Percentiles rank a stretch among this genome's conserved stretches.
These are phyloP conservation scores for Leptopilina clavipes DNA, from an alignment of 1,140 invertebrate species.

Conservation along the genomic window DNA sequence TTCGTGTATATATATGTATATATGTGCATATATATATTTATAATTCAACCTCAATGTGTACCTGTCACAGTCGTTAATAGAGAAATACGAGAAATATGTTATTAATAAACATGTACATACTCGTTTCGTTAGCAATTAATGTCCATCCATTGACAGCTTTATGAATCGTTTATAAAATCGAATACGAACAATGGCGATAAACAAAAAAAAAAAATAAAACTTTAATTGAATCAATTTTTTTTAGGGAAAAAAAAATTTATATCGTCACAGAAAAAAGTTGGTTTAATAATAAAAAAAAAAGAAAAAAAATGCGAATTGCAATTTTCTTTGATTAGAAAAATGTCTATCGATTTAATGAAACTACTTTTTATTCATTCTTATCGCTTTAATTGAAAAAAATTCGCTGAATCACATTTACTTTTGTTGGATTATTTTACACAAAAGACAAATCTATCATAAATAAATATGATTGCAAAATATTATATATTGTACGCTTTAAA, in stretches of 20 bases:
- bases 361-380: background rate
- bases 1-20: too few species aligned
- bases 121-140: slow-evolving; percentile 31
- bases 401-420: slow-evolving; percentile 6
- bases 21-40: background rate
- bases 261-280: too few species aligned
- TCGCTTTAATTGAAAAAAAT: background rate
- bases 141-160: slow-evolving; percentile 13
- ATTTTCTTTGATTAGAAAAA: too few species aligned
- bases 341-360: background rate
- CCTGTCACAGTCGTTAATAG: slow-evolving; percentile 12
- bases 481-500: background rate
- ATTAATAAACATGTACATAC: slow-evolving; percentile 30
- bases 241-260: too few species aligned
- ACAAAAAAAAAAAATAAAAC: background rate
- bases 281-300: too few species aligned
- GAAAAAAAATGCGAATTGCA: too few species aligned
- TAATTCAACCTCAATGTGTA: slow-evolving; percentile 28
- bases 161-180: slow-evolving; percentile 29
- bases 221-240: background rate
- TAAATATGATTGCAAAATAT: slow-evolving; percentile 31
- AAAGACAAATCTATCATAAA: slow-evolving; percentile 17
- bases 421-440: background rate
- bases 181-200: background rate
- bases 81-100: slow-evolving; percentile 28